Base-by-base conservation (phyloP, 1,140 invertebrate genomes). In the Chironomus striatipennis region DNA sequence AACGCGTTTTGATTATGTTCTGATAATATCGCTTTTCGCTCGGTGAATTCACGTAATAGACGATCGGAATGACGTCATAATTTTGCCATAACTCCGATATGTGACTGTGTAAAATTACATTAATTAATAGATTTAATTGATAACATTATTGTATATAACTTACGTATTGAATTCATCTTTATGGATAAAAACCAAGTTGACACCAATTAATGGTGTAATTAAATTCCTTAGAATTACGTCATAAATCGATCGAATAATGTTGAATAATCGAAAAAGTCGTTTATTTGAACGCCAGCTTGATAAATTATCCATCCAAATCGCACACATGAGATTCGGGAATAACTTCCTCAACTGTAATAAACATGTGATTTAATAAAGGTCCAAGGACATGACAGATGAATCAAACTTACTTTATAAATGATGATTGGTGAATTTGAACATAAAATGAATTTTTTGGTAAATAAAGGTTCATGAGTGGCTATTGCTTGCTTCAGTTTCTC, bases 21-120 rank as follows among this genome's bases (percentile, higher is more conserved):
- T 82, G 81, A 75, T 81, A 82, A 77, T 82, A 82, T 7, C 81
- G 79, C 74, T 82, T 82, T 75, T 82, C 81, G 76, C 81, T 82
- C 18, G 81, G 81, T n/a, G 81, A 82, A 76, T 82, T 82, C 8
- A 82, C 80, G 77, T 81, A 81, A 20, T 82, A 82, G 5, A 81
- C 81, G 65, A 82, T 79, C 57, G 81, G 81, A 72, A 80, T 78
- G 12, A 82, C 80, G 42, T 80, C 81, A 24, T 81, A 79, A 77
- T 82, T 82, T 17, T 80, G 78, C 81, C 81, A 82, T 17, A 82
- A 74, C 74, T 81, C 80, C 73, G 78, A 79, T 74, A 82, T 81
- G 75, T 82, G 81, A 17, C 81, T 82, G 74, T 8, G n/a, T n/a
- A n/a, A 74, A 73, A 18, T 20, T 7, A 20, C 9, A 21, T 18